Conservation (phyloP, 2,888 invertebrate species). For the Cremastinae sp. region DNA sequence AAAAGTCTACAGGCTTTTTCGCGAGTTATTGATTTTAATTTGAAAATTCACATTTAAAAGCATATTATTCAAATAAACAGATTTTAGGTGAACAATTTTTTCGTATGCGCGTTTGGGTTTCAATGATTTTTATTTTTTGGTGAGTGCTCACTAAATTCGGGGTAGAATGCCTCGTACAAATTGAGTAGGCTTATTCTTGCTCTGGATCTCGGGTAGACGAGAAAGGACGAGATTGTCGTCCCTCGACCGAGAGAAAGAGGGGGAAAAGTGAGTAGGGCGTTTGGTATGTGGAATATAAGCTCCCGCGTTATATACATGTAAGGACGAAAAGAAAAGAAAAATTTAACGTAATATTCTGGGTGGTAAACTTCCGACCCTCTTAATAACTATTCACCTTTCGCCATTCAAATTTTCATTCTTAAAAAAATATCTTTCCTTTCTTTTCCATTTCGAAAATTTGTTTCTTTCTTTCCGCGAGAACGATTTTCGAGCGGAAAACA, state of each 20-base stretch:
- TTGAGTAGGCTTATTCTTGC: slow-evolving; percentile 10
- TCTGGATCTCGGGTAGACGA: slow-evolving; percentile 4
- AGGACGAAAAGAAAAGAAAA: slow-evolving; percentile 29
- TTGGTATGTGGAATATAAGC: slow-evolving; percentile 2
- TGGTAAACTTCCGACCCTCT: neutral
- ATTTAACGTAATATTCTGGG: slow-evolving; percentile 27
- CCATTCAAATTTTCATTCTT: slow-evolving; percentile 18
- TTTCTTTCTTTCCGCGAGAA: too few species aligned
- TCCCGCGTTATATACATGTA: slow-evolving; percentile 46
- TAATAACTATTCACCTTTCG: slow-evolving; percentile 40
- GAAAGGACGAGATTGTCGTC: slow-evolving; percentile 19
- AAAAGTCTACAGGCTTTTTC: too few species aligned
- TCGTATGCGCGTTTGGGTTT: too few species aligned
- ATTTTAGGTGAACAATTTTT: too few species aligned
- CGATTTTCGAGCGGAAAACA: neutral
- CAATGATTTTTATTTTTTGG: too few species aligned
- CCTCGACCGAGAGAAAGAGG: neutral
- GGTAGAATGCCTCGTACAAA: slow-evolving; percentile 1
- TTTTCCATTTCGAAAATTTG: too few species aligned
- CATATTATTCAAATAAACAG: too few species aligned
- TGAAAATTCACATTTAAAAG: too few species aligned
- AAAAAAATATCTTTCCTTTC: slow-evolving; percentile 12
- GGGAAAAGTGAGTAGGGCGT: too few species aligned
- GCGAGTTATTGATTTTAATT: too few species aligned
- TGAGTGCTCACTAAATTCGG: neutral